These are phyloP conservation scores for Xylota segnis DNA, from an alignment of 2,888 invertebrate genomes.

Conservation along the genomic window DNA sequence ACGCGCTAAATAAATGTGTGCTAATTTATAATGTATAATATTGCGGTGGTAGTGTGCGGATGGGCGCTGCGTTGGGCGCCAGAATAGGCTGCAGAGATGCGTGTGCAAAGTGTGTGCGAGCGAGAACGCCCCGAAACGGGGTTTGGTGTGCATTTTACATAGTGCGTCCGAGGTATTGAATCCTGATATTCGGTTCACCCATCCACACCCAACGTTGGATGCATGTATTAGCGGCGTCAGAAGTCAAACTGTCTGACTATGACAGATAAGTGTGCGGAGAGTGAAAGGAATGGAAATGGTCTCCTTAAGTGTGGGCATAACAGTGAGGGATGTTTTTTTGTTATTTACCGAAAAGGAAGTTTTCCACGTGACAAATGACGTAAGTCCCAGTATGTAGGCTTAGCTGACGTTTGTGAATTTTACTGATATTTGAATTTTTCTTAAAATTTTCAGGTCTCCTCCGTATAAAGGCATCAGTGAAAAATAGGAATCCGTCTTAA, in stretches of 20 bases:
- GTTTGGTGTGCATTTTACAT: conserved; percentile 55
- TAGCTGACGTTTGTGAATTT: too few relatives aligned
- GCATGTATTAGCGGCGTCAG: conserved; percentile 29
- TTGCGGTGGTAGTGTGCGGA: conserved; percentile 71
- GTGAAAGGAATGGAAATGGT: conserved; percentile 2
- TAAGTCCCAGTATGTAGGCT: too few relatives aligned
- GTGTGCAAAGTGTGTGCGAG: conserved; percentile 32
- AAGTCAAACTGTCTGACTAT: conserved; percentile 24
- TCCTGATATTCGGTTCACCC: background rate
- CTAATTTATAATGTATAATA: conserved; percentile 82
- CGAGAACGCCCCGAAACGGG: conserved; percentile 24
- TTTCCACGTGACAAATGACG: too few relatives aligned
- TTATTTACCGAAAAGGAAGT: too few relatives aligned
- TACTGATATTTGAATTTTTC: too few relatives aligned
- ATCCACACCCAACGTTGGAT: background rate
- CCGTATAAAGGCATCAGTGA: too few relatives aligned
- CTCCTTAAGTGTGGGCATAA: too few relatives aligned
- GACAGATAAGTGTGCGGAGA: conserved; percentile 2
- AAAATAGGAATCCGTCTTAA: too few relatives aligned
- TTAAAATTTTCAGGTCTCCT: too few relatives aligned
- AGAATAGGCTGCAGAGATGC: conserved; percentile 36
- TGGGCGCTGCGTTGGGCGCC: conserved; percentile 58
- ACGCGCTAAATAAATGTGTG: conserved; percentile 77
- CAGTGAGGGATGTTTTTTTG: too few relatives aligned
- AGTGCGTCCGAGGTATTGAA: conserved; percentile 44